phyloP scores from a whole-genome alignment of 2,888 invertebrate species.

The Amblyteles armatorius region DNA sequence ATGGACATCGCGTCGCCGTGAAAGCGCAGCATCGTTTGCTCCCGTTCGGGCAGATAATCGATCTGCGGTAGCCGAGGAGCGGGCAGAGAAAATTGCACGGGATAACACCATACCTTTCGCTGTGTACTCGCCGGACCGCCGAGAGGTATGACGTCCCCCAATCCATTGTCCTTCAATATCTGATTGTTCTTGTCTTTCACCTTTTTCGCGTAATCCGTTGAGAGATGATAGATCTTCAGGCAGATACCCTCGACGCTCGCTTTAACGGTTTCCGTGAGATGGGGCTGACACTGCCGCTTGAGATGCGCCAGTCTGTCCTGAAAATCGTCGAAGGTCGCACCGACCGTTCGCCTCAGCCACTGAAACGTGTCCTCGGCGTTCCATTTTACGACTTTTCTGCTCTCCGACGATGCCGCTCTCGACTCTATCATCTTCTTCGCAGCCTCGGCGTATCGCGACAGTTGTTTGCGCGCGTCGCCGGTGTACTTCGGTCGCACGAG shows the following conservation, averaged over 20 bases:
- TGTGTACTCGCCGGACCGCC: constrained; percentile 89
- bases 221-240: constrained; percentile 95
- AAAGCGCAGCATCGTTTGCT: constrained; percentile 94
- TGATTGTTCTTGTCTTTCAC: constrained; percentile 94
- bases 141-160: constrained; percentile 86
- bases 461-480: constrained; percentile 97
- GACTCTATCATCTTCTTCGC: constrained; percentile 99
- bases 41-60: constrained; percentile 94
- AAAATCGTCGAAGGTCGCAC: constrained; percentile 97
- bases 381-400: constrained; percentile 99
- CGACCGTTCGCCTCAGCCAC: constrained; percentile 96
- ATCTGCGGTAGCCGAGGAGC: constrained; percentile 93
- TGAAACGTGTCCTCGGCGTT: constrained; percentile 99
- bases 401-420: constrained; percentile 96
- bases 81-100: constrained; percentile 95
- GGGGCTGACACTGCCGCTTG: constrained; percentile 98
- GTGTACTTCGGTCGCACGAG: constrained; percentile 97
- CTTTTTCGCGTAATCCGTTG: constrained; percentile 96
- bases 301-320: constrained; percentile 92
- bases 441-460: constrained; percentile 97
- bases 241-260: constrained; percentile 98
- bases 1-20: constrained; percentile 94
- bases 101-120: constrained; percentile 98
- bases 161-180: constrained; percentile 94
- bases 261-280: constrained; percentile 97